Evolutionary conservation across 1,140 invertebrate species (phyloP).

Genomic region (Ceratina japonica): DNA sequence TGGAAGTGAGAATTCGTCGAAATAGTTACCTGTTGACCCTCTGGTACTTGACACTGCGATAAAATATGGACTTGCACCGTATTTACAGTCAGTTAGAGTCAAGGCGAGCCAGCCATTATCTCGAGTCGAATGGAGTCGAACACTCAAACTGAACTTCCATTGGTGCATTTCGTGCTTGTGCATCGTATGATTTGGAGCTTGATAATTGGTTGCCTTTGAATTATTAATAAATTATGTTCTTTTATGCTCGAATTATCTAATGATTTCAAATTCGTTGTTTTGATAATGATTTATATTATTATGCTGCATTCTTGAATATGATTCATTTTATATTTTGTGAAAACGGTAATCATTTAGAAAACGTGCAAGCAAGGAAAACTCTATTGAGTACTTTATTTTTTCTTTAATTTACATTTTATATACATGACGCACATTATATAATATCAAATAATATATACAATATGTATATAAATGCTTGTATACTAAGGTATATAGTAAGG

Average conservation of each 20-base stretch:
- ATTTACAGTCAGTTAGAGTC: slow-evolving; percentile 29
- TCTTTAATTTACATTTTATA: slow-evolving; percentile 11
- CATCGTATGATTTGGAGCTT: neutral
- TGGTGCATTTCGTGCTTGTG: slow-evolving; percentile 7
- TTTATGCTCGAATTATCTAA: too few relatives aligned
- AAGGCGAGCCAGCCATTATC: slow-evolving; percentile 41
- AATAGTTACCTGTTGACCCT: slow-evolving; percentile 6
- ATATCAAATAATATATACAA: too few relatives aligned
- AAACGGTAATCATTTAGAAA: neutral
- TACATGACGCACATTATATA: neutral
- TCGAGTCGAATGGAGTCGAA: neutral
- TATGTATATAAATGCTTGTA: too few relatives aligned
- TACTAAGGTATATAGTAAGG: too few relatives aligned
- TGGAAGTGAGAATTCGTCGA: neutral
- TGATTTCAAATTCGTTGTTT: too few relatives aligned
- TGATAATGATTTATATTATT: neutral
- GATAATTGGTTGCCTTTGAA: neutral
- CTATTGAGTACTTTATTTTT: neutral
- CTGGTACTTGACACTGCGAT: slow-evolving; percentile 24
- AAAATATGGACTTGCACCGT: neutral
- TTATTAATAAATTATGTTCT: neutral
- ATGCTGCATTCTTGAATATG: neutral
- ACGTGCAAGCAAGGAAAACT: neutral
- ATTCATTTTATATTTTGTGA: neutral
- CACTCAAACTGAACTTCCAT: slow-evolving; percentile 4